Evolutionary conservation across 2,888 invertebrate genomes (phyloP), one percentile per base, ranked within the genome.

Genomic region (Biston stratarius): DNA sequence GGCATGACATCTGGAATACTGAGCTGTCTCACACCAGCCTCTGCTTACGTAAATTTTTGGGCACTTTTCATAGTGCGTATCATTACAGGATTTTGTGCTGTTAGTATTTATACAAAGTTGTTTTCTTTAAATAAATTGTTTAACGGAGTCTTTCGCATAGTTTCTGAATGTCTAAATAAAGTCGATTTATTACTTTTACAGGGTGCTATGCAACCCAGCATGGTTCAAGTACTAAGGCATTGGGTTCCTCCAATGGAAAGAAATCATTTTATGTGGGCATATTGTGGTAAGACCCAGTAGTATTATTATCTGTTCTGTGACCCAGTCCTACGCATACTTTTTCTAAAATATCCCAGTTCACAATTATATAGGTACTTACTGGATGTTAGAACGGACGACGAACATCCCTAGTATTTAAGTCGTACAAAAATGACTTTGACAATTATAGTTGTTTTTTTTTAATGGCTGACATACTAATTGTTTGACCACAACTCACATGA

Each of bases 161-260:
- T 53, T 40, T 53, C 14, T 15, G 5, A 51, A 34, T 34, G 34
- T 51, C 11, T 0, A 11, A 48, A 10, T 48, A 11, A 33, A 51
- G 51, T n/a, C 34, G 12, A 6, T 44, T 33, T 12, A 12, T 12
- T 55, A 24, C 8, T 55, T 33, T 33, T 12, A 42, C 73, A 93
- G 93, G 93, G 93, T 49, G 93, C 91, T 7, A 93, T 93, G 92
- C 86, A 89, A 75, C 92, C 94, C 7, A 92, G 90, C 69, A 93
- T 94, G 93, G 88, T 93, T 6, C 94, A 92, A 80, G 84, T 92
- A 38, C 74, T 93, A 36, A 82, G 91, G 60, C 83, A 91, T 71
- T 94, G 93, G 93, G 91, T 92, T 11, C 93, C 93, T 12, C 93
- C 93, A 2, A 84, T 84, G n/a, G 93, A 94, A 74, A 85, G 94